Conservation (phyloP, 2,888 invertebrate species). For the Zaprionus obscuricornis region DNA sequence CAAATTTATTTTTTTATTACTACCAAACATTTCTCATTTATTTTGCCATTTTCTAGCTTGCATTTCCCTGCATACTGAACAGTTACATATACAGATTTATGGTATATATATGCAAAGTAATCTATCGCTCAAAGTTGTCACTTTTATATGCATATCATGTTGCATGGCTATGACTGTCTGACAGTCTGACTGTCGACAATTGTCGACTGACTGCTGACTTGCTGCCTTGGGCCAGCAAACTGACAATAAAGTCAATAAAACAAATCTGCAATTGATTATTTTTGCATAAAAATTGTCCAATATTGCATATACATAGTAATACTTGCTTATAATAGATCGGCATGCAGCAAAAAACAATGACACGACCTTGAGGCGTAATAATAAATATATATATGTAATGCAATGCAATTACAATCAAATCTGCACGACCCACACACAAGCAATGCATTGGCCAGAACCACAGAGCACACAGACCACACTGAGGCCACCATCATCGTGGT, state of each 20-base stretch:
- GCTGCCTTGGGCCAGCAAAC: constrained; percentile 43
- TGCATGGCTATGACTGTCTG: constrained; percentile 28
- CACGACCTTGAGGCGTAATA: constrained; percentile 72
- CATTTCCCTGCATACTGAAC: no score
- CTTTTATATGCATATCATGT: constrained; percentile 29
- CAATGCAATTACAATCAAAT: constrained; percentile 77
- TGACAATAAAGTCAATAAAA: constrained; percentile 65
- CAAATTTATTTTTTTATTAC: no score
- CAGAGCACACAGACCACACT: constrained; percentile 28
- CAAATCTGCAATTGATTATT: constrained; percentile 74
- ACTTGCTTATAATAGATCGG: constrained; percentile 17
- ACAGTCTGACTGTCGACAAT: no score
- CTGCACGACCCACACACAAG: constrained; percentile 68
- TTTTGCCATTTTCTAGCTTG: no score
- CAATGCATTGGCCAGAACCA: constrained; percentile 11
- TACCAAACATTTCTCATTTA: no score
- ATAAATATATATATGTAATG: constrained; percentile 66
- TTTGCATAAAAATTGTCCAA: constrained; percentile 63
- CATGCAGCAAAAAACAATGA: constrained; percentile 42
- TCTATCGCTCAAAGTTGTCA: constrained; percentile 56
- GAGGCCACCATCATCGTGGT: constrained; percentile 45
- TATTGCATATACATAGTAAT: constrained; percentile 58
- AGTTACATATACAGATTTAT: no score
- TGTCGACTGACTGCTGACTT: constrained; percentile 8
- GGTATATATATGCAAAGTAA: no score